Percentiles rank a stretch among this genome's conserved stretches.
These are phyloP conservation scores for Sebastes cheni DNA, from an alignment of 2,797 vertebrate genomes.

Conservation along the genomic window DNA sequence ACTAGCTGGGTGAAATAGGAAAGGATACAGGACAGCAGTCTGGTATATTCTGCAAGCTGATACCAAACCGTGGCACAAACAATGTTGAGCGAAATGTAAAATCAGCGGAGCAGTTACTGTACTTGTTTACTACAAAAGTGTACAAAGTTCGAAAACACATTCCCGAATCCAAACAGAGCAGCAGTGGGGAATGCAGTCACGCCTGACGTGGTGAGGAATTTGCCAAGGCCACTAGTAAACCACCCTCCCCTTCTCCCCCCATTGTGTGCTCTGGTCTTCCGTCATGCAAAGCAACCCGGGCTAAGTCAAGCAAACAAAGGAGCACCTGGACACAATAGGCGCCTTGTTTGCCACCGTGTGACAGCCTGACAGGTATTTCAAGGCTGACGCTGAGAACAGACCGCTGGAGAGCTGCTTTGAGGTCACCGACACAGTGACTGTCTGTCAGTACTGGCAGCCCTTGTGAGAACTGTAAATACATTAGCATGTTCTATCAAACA, in stretches of 20 bases:
- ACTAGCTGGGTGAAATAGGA: background rate
- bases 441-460: background rate
- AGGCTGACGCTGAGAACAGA: slow-evolving; percentile 22
- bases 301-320: slow-evolving; percentile 63
- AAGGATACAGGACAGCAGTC: background rate
- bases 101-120: background rate
- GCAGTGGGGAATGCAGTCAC: slow-evolving; percentile 4
- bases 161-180: slow-evolving; percentile 28
- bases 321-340: slow-evolving; percentile 63
- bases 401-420: background rate
- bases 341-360: slow-evolving; percentile 43
- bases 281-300: slow-evolving; percentile 23
- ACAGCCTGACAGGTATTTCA: slow-evolving; percentile 61
- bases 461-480: background rate
- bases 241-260: background rate
- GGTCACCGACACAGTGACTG: background rate
- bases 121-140: background rate
- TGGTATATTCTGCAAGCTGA: no score
- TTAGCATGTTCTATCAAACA: background rate
- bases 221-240: slow-evolving; percentile 34
- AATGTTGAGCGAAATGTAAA: background rate
- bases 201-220: slow-evolving; percentile 43
- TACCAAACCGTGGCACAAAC: no score
- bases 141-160: background rate
- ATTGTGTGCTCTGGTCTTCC: slow-evolving; percentile 30